Conservation (phyloP, 2,888 invertebrate species). For the Chrysolina americana region DNA sequence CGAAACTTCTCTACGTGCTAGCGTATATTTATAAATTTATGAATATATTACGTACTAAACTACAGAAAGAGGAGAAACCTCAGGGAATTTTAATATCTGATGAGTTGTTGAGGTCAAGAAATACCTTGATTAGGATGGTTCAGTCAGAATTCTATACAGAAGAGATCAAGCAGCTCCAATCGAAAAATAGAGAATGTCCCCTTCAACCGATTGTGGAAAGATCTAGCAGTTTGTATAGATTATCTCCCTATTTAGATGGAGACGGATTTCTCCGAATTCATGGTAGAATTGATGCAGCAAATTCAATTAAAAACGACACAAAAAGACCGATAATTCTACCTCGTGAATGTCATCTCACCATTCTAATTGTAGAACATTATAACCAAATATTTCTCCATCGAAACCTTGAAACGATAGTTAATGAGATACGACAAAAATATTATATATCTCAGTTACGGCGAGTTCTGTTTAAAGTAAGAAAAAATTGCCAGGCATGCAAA, state of each 20-base stretch:
- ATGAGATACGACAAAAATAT: too few species aligned
- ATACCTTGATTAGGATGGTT: neutral
- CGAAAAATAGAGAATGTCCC: neutral
- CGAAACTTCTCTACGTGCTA: neutral
- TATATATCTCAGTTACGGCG: too few species aligned
- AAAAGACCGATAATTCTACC: conserved; percentile 31
- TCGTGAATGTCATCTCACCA: conserved; percentile 10
- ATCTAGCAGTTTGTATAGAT: conserved; percentile 18
- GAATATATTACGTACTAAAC: neutral
- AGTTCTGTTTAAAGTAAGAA: too few species aligned
- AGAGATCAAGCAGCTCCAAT: neutral
- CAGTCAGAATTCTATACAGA: neutral
- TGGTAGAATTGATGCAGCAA: conserved; percentile 27
- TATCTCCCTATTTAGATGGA: conserved; percentile 31
- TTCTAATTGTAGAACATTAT: conserved; percentile 3
- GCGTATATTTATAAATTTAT: conserved; percentile 14
- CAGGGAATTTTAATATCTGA: neutral
- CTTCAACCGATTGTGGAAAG: neutral
- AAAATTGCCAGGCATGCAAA: too few species aligned
- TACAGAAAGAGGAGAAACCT: neutral
- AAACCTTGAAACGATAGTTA: neutral
- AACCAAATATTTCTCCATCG: neutral
- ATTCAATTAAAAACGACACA: conserved; percentile 1
- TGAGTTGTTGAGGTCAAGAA: neutral
- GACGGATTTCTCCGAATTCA: too few species aligned